Evolutionary conservation across 2,113 vertebrate species (phyloP).

Genomic region (Cochlearius cochlearius): DNA sequence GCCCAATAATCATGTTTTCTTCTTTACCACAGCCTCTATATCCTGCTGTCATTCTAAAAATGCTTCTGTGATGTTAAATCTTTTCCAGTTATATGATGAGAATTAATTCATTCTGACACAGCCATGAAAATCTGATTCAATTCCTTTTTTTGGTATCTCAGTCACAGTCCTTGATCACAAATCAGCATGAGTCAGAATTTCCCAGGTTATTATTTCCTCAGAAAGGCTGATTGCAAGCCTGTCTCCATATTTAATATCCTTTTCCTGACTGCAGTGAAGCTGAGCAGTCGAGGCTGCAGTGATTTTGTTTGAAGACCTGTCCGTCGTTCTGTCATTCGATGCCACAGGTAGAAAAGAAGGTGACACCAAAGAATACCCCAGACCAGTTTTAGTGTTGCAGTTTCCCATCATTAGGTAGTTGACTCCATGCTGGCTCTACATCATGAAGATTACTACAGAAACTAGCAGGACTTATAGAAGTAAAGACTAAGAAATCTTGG

Average conservation of each 20-base stretch:
- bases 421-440: background rate
- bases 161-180: slow-evolving; percentile 60
- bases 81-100: slow-evolving; percentile 44
- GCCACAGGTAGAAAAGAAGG: background rate
- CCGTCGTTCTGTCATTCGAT: background rate
- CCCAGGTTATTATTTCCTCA: slow-evolving; percentile 57
- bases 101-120: slow-evolving; percentile 62
- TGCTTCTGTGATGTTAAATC: slow-evolving; percentile 48
- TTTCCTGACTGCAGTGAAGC: background rate
- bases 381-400: background rate
- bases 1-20: slow-evolving; percentile 40
- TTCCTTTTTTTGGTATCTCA: slow-evolving; percentile 57
- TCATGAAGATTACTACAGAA: background rate
- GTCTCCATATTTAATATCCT: slow-evolving; percentile 33
- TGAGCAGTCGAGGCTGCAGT: background rate
- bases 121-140: slow-evolving; percentile 60
- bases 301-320: background rate
- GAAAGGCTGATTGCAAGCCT: slow-evolving; percentile 21
- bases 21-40: slow-evolving; percentile 18
- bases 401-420: background rate
- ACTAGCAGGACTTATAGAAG: background rate
- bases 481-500: background rate
- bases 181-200: slow-evolving; percentile 67
- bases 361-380: background rate
- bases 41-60: slow-evolving; percentile 56